Percentiles rank a stretch among this genome's conserved stretches.
phyloP scores from a whole-genome alignment of 2,888 invertebrate species.

The Acrobasis suavella region DNA sequence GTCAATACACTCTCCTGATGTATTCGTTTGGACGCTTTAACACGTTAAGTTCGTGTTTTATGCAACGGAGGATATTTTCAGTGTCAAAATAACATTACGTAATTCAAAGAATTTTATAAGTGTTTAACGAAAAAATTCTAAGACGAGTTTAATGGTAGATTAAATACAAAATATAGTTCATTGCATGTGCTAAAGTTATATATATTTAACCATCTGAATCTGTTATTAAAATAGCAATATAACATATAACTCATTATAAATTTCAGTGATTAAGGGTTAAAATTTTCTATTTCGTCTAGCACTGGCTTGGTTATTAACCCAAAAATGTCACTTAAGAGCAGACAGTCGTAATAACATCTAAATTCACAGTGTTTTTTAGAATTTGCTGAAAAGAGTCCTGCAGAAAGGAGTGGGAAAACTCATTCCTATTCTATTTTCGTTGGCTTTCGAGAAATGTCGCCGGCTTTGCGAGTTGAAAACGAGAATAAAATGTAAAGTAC shows the following conservation, averaged over 20 bases:
- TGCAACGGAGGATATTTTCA: constrained; percentile 7
- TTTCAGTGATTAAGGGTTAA: neutral
- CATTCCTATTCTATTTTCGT: constrained; percentile 22
- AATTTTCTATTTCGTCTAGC: neutral
- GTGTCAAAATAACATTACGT: neutral
- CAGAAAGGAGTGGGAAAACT: constrained; percentile 19
- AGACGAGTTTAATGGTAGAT: no score
- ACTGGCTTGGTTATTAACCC: neutral
- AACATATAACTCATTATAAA: no score
- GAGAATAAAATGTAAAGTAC: constrained; percentile 22
- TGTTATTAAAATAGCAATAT: no score
- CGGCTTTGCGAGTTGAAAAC: constrained; percentile 20
- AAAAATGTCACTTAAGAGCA: constrained; percentile 9
- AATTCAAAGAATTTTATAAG: no score
- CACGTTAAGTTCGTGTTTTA: constrained; percentile 23
- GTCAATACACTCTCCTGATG: constrained; percentile 14
- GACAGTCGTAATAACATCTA: constrained; percentile 13
- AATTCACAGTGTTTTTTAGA: constrained; percentile 6
- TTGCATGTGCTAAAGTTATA: no score
- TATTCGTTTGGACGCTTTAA: constrained; percentile 12
- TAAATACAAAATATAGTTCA: no score
- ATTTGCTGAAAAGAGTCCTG: constrained; percentile 12
- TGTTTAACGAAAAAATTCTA: neutral
- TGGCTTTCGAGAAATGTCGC: constrained; percentile 20
- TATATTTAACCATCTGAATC: no score